phyloP scores from a whole-genome alignment of 2,797 vertebrate species.

The Graptemys geographica region DNA sequence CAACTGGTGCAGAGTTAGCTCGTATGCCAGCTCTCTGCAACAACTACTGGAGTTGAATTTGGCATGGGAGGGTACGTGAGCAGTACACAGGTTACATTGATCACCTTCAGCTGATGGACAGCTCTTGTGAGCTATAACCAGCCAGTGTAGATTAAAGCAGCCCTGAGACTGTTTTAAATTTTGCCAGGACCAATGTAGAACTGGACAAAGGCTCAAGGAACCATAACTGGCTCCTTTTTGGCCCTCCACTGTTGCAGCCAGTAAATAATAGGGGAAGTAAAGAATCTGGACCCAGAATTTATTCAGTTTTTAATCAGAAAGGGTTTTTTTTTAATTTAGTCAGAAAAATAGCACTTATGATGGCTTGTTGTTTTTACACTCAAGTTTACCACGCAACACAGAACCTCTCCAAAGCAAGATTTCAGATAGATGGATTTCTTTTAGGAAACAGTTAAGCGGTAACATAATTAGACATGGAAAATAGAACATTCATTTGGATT shows the following conservation, averaged over 20 bases:
- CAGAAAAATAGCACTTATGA: background rate
- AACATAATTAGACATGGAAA: conserved; percentile 33
- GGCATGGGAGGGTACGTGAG: background rate
- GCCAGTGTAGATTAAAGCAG: background rate
- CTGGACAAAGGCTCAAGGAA: background rate
- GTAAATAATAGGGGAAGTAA: background rate
- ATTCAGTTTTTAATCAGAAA: conserved; percentile 19
- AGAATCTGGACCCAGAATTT: background rate
- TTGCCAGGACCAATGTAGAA: background rate
- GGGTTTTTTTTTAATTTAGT: background rate
- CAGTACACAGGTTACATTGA: background rate
- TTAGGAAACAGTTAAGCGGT: background rate
- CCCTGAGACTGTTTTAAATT: background rate
- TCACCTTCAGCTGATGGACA: background rate
- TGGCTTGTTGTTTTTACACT: conserved; percentile 1
- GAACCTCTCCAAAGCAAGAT: background rate
- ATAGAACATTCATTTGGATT: conserved; percentile 19
- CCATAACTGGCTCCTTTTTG: background rate
- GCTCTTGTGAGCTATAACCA: background rate
- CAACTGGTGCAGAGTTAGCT: background rate
- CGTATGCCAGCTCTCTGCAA: background rate
- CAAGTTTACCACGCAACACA: background rate
- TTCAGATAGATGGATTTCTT: conserved; percentile 22
- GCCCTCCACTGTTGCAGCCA: accelerated
- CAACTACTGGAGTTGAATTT: background rate